These are phyloP conservation scores for Paraescarpia echinospica DNA, from an alignment of 1,140 invertebrate species.

Conservation along the genomic window DNA sequence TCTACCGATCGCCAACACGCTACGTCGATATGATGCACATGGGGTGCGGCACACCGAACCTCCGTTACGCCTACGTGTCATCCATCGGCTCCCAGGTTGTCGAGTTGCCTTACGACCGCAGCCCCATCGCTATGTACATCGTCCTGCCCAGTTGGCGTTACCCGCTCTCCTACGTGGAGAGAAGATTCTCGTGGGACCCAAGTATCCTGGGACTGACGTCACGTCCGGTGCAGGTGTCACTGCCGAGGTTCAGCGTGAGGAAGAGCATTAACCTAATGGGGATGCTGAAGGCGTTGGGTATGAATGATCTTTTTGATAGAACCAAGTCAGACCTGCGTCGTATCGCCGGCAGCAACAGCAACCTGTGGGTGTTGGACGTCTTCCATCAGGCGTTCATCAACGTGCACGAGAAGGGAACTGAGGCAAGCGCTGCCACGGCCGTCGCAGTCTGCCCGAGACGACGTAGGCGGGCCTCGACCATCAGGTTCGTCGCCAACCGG, in stretches of 20 bases:
- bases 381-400: constrained; percentile 24
- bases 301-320: constrained; percentile 4
- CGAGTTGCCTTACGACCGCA: constrained; percentile 76
- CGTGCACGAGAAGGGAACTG: constrained; percentile 22
- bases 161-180: constrained; percentile 43
- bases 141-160: constrained; percentile 38
- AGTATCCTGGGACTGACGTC: constrained; percentile 10
- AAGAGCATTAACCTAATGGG: background rate
- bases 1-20: constrained; percentile 34
- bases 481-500: no score
- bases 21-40: no score
- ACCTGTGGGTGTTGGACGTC: constrained; percentile 16
- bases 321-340: background rate
- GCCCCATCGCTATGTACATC: no score
- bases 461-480: no score
- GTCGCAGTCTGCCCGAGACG: no score
- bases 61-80: no score
- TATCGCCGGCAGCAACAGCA: background rate
- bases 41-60: no score
- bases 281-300: background rate
- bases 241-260: constrained; percentile 69
- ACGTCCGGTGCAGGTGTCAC: constrained; percentile 29
- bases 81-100: constrained; percentile 64
- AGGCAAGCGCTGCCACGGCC: constrained; percentile 29
- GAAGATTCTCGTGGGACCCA: no score